Conservation (phyloP, 2,888 invertebrate genomes). For the Aspidiotus destructor region DNA sequence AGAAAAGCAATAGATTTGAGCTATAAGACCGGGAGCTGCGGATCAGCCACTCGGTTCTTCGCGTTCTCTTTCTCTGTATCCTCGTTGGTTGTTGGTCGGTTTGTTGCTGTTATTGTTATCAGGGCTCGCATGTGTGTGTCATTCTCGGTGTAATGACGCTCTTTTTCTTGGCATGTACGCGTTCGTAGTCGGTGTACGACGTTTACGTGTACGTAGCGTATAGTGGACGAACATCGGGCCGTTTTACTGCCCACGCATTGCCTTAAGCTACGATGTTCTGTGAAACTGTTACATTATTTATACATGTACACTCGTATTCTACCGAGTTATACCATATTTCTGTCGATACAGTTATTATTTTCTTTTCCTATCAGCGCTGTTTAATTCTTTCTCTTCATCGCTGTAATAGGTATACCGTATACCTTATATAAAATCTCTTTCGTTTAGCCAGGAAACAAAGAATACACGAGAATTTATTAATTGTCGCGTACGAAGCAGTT, state of each 20-base stretch:
- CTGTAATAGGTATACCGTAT: neutral
- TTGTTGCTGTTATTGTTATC: no score
- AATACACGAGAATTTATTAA: constrained; percentile 4
- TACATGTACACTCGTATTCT: constrained; percentile 16
- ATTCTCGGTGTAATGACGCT: neutral
- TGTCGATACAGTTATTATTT: constrained; percentile 1
- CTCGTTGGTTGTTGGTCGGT: neutral
- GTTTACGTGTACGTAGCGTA: neutral
- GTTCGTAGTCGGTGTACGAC: neutral
- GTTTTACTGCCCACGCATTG: constrained; percentile 29
- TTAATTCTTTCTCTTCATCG: neutral
- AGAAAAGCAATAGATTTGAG: constrained; percentile 3
- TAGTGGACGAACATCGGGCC: constrained; percentile 21
- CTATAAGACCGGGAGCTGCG: constrained; percentile 9
- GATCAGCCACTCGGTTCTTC: neutral
- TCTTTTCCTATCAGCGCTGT: constrained; percentile 5
- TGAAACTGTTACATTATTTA: constrained; percentile 28
- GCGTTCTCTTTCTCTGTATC: constrained; percentile 1
- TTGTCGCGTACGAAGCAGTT: neutral
- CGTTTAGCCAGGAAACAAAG: neutral
- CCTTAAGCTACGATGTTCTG: constrained; percentile 24
- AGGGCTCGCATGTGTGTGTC: no score
- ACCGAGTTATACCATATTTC: constrained; percentile 12
- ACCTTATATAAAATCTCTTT: neutral
- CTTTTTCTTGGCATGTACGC: neutral